These are phyloP conservation scores for Cerastis leucographa DNA, from an alignment of 2,888 invertebrate genomes.

Conservation along the genomic window DNA sequence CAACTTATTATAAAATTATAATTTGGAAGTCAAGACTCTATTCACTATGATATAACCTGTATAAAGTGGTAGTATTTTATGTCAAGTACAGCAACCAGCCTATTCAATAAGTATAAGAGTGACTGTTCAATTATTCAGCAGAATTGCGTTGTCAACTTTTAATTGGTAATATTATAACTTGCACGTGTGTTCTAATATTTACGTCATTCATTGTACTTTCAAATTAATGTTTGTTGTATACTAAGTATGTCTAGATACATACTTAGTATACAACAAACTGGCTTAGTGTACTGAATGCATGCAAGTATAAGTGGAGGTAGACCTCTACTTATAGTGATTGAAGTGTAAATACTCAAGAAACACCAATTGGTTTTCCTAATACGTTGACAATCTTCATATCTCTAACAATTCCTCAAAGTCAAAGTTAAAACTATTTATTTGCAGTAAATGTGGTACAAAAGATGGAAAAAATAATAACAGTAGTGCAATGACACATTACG, in stretches of 20 bases:
- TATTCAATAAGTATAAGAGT: neutral
- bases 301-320: no score
- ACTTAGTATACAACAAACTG: no score
- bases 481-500: no score
- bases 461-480: no score
- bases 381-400: neutral
- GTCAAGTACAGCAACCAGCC: neutral
- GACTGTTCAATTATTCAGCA: neutral
- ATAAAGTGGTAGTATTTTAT: neutral
- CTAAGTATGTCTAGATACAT: no score
- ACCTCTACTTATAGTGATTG: neutral
- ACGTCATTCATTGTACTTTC: neutral
- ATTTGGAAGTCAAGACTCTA: neutral
- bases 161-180: neutral
- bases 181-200: neutral
- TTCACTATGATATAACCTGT: neutral
- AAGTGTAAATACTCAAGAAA: neutral
- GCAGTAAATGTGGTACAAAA: no score
- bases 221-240: neutral
- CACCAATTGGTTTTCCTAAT: neutral
- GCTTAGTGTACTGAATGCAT: no score
- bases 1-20: no score
- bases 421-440: no score
- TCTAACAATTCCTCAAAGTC: no score
- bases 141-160: no score